Conservation (phyloP, 2,888 invertebrate species). For the Germaria angustata region DNA sequence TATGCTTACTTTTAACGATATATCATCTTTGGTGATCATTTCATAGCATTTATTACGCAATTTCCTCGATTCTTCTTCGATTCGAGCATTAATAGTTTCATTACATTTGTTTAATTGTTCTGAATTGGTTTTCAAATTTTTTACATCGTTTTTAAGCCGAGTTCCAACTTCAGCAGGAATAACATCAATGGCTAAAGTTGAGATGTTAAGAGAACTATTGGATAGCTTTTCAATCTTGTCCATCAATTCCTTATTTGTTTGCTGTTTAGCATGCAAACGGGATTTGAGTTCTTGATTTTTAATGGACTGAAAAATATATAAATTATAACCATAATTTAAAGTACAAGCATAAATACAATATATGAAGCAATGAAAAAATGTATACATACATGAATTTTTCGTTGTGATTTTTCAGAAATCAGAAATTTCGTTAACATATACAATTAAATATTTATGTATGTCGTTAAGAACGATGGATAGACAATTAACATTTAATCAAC, state of each 20-base stretch:
- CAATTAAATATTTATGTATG: no score
- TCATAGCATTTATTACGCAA: background rate
- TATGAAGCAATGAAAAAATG: background rate
- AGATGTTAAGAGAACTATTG: background rate
- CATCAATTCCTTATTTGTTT: background rate
- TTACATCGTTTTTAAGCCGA: background rate
- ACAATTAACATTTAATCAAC: no score
- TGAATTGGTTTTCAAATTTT: conserved; percentile 24
- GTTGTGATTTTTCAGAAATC: no score
- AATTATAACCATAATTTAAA: background rate
- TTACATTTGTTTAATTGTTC: conserved; percentile 28
- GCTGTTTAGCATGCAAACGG: background rate
- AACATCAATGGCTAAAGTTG: background rate
- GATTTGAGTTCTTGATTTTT: background rate
- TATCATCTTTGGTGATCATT: conserved; percentile 31
- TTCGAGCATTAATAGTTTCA: conserved; percentile 2
- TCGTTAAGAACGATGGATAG: no score
- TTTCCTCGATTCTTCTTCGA: conserved; percentile 37
- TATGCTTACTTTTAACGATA: conserved; percentile 33
- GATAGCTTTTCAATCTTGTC: background rate
- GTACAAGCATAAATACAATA: background rate
- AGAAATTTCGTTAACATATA: no score
- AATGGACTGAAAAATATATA: background rate
- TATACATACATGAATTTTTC: no score
- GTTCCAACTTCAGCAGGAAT: background rate